Conservation (phyloP, 2,113 vertebrate genomes). For the Arenaria interpres region DNA sequence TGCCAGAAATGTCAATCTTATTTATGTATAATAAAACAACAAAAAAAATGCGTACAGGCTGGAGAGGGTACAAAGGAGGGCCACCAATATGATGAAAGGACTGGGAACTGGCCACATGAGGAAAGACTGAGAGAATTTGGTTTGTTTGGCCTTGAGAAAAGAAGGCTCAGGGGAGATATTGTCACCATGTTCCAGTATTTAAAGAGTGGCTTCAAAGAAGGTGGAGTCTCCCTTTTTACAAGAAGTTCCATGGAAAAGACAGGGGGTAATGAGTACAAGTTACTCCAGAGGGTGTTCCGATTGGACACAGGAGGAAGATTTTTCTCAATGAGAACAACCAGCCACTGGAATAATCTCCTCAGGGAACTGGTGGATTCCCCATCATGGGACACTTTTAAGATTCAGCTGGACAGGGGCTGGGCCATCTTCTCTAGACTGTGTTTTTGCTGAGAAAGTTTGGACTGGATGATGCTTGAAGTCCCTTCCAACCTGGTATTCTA, state of each 20-base stretch:
- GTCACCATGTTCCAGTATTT: background rate
- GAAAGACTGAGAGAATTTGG: background rate
- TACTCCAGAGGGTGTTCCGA: background rate
- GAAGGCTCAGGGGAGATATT: background rate
- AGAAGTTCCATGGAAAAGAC: background rate
- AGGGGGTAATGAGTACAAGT: background rate
- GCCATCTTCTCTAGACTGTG: background rate
- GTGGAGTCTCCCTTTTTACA: background rate
- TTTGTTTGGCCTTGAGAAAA: background rate
- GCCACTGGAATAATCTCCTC: too few relatives aligned
- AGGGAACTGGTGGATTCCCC: background rate
- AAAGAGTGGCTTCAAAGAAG: background rate
- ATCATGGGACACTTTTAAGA: background rate
- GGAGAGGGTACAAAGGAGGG: background rate
- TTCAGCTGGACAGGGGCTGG: background rate
- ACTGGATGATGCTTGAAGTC: background rate
- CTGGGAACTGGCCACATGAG: background rate
- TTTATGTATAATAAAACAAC: background rate
- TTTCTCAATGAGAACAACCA: background rate
- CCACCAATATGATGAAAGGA: background rate
- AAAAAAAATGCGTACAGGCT: background rate
- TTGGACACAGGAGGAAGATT: background rate
- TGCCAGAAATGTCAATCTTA: background rate
- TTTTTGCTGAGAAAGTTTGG: background rate
- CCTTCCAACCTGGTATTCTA: background rate